Evolutionary conservation across 2,888 invertebrate species (phyloP).

Genomic region (Pterobdella sp.): DNA sequence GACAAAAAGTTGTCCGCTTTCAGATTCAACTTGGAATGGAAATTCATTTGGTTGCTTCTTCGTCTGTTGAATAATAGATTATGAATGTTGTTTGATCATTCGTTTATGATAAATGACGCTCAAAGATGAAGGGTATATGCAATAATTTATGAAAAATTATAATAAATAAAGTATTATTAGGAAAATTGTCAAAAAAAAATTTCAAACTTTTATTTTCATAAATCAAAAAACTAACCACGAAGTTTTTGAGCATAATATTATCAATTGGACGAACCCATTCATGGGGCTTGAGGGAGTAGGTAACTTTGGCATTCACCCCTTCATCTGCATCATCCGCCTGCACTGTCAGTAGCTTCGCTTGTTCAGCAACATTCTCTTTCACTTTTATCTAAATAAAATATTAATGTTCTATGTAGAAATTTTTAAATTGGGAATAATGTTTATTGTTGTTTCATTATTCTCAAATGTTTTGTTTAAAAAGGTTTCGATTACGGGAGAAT

Average conservation of each 20-base stretch:
- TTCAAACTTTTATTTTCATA: too few relatives aligned
- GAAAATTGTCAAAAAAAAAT: too few relatives aligned
- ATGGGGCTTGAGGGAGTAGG: constrained; percentile 19
- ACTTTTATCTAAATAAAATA: too few relatives aligned
- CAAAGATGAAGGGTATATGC: neutral
- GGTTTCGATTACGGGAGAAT: too few relatives aligned
- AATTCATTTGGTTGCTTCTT: neutral
- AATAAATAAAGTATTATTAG: neutral
- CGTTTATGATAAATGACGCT: too few relatives aligned
- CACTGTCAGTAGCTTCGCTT: constrained; percentile 15
- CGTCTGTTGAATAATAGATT: neutral
- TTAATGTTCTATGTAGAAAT: too few relatives aligned
- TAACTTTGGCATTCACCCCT: constrained; percentile 18
- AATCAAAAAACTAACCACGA: too few relatives aligned
- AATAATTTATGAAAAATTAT: neutral
- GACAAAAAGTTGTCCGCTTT: constrained; percentile 31
- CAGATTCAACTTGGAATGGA: constrained; percentile 30
- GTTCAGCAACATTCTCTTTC: neutral
- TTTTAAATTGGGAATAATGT: too few relatives aligned
- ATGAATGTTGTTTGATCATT: too few relatives aligned
- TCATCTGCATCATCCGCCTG: constrained; percentile 23
- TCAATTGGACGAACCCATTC: neutral
- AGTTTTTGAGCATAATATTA: too few relatives aligned
- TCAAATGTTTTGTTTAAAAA: too few relatives aligned
- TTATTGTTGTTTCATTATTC: too few relatives aligned